Evolutionary conservation across 30 jellyfish, hydroid and myxozoan genomes (phyloP).

Genomic region (Nemopilema nomurai): DNA sequence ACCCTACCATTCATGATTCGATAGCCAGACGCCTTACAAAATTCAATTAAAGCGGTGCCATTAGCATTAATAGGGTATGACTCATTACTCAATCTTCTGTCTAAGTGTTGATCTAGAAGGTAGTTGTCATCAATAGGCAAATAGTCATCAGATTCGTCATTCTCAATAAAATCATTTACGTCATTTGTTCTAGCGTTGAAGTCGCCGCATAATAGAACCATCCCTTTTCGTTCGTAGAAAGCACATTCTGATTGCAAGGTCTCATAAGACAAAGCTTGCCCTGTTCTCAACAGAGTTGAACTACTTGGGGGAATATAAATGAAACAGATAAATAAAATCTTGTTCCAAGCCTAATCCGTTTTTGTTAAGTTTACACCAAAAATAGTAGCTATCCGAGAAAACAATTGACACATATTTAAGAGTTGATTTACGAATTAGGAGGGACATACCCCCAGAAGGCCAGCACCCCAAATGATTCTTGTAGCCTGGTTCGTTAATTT

Average conservation of each 20-base stretch:
- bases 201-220: slow-evolving; percentile 40
- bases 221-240: slow-evolving; percentile 23
- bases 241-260: slow-evolving; percentile 51
- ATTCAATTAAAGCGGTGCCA: slow-evolving; percentile 26
- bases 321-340: slow-evolving; percentile 33
- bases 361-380: slow-evolving; percentile 30
- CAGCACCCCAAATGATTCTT: slow-evolving; percentile 24
- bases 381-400: slow-evolving; percentile 10
- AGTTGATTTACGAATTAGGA: slow-evolving; percentile 21
- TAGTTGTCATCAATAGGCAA: slow-evolving; percentile 42
- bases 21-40: slow-evolving; percentile 16
- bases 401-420: slow-evolving; percentile 5
- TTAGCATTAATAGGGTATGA: slow-evolving; percentile 22
- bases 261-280: slow-evolving; percentile 30
- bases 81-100: neutral
- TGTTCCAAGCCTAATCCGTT: neutral
- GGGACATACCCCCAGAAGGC: slow-evolving; percentile 47
- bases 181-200: slow-evolving; percentile 35
- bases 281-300: slow-evolving; percentile 25
- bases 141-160: slow-evolving; percentile 49
- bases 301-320: slow-evolving; percentile 35
- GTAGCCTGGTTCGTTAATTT: slow-evolving; percentile 26
- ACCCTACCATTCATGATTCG: slow-evolving; percentile 18
- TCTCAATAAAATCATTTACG: slow-evolving; percentile 26
- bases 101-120: slow-evolving; percentile 27